These are phyloP conservation scores for Pemphredon lugubris DNA, from an alignment of 2,888 invertebrate genomes.

Conservation along the genomic window DNA sequence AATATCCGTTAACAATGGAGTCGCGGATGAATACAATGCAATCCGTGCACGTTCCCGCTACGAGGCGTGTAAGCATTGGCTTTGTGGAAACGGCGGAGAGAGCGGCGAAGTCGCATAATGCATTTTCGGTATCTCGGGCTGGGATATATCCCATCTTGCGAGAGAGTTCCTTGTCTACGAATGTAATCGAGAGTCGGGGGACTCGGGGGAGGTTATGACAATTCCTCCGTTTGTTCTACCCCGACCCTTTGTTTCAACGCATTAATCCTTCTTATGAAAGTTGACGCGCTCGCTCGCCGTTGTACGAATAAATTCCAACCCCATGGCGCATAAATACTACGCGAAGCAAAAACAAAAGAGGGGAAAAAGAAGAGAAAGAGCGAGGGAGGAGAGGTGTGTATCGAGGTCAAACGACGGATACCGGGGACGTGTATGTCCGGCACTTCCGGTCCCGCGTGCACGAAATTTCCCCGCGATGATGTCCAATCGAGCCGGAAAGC, in stretches of 20 bases:
- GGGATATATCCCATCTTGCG: conserved; percentile 19
- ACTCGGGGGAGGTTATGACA: conserved; percentile 10
- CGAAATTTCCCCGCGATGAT: conserved; percentile 29
- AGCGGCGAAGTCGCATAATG: conserved; percentile 44
- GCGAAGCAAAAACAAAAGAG: too few species aligned
- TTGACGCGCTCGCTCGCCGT: background rate
- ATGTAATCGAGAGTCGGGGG: conserved; percentile 11
- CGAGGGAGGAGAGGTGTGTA: background rate
- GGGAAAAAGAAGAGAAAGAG: background rate
- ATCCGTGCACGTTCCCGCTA: conserved; percentile 46
- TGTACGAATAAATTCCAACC: too few species aligned
- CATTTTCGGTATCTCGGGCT: conserved; percentile 24
- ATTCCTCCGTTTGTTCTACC: background rate
- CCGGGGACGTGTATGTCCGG: background rate
- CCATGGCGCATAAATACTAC: too few species aligned
- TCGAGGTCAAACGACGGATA: background rate
- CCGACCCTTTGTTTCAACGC: too few species aligned
- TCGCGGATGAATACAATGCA: conserved; percentile 1
- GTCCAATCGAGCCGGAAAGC: conserved; percentile 25
- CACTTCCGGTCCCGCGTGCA: background rate
- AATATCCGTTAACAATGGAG: conserved; percentile 7
- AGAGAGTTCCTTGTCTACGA: conserved; percentile 29
- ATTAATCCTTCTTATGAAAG: too few species aligned
- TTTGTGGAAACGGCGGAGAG: conserved; percentile 44
- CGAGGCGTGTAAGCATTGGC: conserved; percentile 41